Percentiles rank a stretch among this genome's conserved stretches.
These are phyloP conservation scores for Drosophila fungiperda DNA, from an alignment of 2,888 invertebrate genomes.

Conservation along the genomic window DNA sequence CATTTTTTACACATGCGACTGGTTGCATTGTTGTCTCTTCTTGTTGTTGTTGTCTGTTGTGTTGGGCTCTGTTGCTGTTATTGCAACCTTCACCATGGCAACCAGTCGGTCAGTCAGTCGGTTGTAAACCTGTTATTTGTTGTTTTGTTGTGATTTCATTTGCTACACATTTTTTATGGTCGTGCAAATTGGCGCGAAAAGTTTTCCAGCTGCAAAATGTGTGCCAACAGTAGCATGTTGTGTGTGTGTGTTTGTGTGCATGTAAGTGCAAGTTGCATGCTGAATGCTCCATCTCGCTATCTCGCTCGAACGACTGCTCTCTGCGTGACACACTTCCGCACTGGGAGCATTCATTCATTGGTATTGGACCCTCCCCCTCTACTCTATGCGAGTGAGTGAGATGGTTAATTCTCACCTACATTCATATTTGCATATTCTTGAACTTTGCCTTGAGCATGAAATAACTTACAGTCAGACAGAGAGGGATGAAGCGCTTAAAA, in stretches of 20 bases:
- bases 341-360: conserved; percentile 66
- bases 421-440: conserved; percentile 26
- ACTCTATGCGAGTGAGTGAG: conserved; percentile 14
- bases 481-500: not conserved
- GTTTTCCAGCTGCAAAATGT: conserved; percentile 73
- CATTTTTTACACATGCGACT: conserved; percentile 51
- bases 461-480: not conserved
- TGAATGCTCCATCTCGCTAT: conserved; percentile 29
- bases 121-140: conserved; percentile 69
- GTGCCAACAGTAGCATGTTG: conserved; percentile 47
- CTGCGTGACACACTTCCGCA: conserved; percentile 66
- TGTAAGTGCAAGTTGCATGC: conserved; percentile 29
- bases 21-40: conserved; percentile 42
- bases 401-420: conserved; percentile 4
- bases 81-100: conserved; percentile 75
- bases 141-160: conserved; percentile 60
- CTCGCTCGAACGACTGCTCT: conserved; percentile 1
- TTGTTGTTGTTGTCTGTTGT: conserved; percentile 25
- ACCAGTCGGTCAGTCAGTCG: conserved; percentile 70
- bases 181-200: conserved; percentile 76
- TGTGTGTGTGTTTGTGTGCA: conserved; percentile 17
- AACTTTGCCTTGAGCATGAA: conserved; percentile 23
- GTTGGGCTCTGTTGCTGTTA: conserved; percentile 45
- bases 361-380: conserved; percentile 31
- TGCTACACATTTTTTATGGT: conserved; percentile 61